A percentile compares a stretch with the other conserved stretches of the same genome.
Conservation (phyloP, 2,797 vertebrate species). For the Clarias fuscus region DNA sequence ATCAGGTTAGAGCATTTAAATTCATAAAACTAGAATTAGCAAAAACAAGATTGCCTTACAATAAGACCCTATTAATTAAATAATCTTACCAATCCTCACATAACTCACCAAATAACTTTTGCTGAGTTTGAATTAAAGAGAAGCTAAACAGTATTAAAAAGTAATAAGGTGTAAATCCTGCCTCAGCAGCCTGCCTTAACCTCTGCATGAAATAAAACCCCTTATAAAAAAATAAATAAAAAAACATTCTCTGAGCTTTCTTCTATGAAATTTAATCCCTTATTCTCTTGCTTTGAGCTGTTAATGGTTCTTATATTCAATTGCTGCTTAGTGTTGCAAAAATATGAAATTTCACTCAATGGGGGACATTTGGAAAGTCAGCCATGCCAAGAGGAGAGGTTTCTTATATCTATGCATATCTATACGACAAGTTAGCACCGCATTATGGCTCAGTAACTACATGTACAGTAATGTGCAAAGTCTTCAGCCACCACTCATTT, state of each 20-base stretch:
- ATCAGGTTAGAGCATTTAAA: background rate
- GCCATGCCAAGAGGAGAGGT: background rate
- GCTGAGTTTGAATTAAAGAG: background rate
- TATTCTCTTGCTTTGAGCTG: background rate
- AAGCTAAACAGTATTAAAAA: background rate
- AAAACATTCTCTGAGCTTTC: background rate
- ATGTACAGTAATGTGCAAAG: no score
- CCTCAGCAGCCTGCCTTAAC: background rate
- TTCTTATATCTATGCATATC: background rate
- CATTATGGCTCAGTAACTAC: background rate
- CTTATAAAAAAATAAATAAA: background rate
- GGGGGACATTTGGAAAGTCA: background rate
- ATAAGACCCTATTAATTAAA: background rate
- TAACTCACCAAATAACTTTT: background rate
- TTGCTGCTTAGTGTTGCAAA: background rate
- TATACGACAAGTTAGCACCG: background rate
- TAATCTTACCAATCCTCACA: background rate
- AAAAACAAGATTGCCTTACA: background rate
- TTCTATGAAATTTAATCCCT: background rate
- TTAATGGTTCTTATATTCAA: background rate
- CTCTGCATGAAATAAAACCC: background rate
- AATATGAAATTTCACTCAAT: background rate
- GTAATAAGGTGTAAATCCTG: background rate
- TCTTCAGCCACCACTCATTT: no score
- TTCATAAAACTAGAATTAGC: background rate